phyloP scores from a whole-genome alignment of 2,888 invertebrate genomes.

The Vannuccia rotundouncinata region DNA sequence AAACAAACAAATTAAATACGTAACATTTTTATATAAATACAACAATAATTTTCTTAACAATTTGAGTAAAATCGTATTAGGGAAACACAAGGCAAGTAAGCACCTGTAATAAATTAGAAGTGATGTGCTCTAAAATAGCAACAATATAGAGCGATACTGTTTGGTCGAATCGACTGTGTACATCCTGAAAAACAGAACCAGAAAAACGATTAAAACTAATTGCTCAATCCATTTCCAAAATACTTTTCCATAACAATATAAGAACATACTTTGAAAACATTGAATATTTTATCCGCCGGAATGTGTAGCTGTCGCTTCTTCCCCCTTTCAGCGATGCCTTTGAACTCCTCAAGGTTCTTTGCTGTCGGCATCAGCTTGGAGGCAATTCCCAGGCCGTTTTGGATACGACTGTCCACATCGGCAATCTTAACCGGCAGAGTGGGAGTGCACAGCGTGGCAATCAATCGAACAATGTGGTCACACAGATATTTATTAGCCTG shows the following conservation, averaged over 20 bases:
- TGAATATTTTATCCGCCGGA: slow-evolving; percentile 31
- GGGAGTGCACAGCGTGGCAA: background rate
- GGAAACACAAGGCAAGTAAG: too few relatives aligned
- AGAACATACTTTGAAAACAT: background rate
- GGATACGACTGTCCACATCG: slow-evolving; percentile 1
- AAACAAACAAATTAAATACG: background rate
- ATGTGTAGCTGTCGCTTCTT: slow-evolving; percentile 30
- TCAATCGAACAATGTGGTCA: background rate
- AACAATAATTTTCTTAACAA: background rate
- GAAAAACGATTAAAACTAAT: too few relatives aligned
- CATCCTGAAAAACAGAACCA: background rate
- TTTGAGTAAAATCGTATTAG: too few relatives aligned
- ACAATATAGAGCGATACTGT: background rate
- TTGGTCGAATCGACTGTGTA: background rate
- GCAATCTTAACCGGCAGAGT: background rate
- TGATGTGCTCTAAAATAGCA: background rate
- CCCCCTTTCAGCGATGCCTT: slow-evolving; percentile 32
- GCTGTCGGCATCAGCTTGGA: background rate
- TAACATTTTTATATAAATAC: background rate
- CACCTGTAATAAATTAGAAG: background rate
- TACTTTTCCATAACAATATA: too few relatives aligned
- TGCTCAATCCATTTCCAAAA: too few relatives aligned
- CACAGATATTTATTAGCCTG: background rate
- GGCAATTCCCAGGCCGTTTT: background rate
- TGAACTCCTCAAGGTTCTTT: slow-evolving; percentile 19